Conservation (phyloP, 2,797 vertebrate species). For the Acestrorhynchus altus region DNA sequence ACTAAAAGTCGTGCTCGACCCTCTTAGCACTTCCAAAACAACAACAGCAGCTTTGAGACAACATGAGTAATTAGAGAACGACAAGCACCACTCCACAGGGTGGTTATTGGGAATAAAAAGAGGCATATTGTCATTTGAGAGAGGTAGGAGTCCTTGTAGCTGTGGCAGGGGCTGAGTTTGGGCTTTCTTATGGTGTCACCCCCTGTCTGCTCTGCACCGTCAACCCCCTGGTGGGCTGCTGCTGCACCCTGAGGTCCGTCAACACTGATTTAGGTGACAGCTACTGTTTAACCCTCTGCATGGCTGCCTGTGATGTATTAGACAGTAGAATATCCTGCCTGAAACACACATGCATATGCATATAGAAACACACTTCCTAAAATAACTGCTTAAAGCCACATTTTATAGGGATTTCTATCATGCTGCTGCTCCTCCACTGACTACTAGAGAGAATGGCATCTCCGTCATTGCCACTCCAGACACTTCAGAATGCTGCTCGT, state of each 20-base stretch:
- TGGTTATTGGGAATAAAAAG: slow-evolving; percentile 40
- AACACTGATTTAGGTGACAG: slow-evolving; percentile 78
- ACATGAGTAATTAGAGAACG: slow-evolving; percentile 46
- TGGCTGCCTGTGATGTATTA: slow-evolving; percentile 74
- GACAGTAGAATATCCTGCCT: slow-evolving; percentile 73
- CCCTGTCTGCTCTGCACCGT: slow-evolving; percentile 62
- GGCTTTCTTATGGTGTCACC: not conserved
- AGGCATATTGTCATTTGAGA: slow-evolving; percentile 10
- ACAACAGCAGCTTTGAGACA: slow-evolving; percentile 47
- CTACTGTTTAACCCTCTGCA: slow-evolving; percentile 75
- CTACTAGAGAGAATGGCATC: too few relatives aligned
- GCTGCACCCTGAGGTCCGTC: slow-evolving; percentile 61
- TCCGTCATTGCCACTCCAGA: too few relatives aligned
- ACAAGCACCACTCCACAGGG: slow-evolving; percentile 34
- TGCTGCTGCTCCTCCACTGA: too few relatives aligned
- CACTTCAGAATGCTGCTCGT: too few relatives aligned
- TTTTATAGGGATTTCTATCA: too few relatives aligned
- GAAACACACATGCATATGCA: slow-evolving; percentile 71
- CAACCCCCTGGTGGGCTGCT: slow-evolving; percentile 76
- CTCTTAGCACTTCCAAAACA: slow-evolving; percentile 56
- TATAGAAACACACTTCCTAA: slow-evolving; percentile 49
- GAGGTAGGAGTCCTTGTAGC: not conserved
- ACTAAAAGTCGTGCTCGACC: slow-evolving; percentile 39
- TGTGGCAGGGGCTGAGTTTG: not conserved
- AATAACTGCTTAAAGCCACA: too few relatives aligned